A percentile compares a stretch with the other conserved stretches of the same genome.
phyloP scores from a whole-genome alignment of 2,113 vertebrate genomes.

The Marmota flaviventris region DNA sequence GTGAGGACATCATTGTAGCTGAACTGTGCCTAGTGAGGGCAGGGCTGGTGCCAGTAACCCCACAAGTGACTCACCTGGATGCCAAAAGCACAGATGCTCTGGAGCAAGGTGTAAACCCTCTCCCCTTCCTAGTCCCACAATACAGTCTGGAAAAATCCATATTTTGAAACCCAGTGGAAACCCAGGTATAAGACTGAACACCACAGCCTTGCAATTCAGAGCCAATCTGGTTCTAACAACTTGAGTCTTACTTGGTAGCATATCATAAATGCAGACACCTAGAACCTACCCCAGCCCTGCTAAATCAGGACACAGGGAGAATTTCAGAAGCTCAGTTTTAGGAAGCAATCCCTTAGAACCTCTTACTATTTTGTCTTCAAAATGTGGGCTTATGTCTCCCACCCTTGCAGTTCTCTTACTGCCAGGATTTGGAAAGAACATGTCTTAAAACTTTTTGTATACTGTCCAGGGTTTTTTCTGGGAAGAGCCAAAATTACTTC shows the following conservation, averaged over 20 bases:
- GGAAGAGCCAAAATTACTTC: not conserved
- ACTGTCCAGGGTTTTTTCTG: not conserved
- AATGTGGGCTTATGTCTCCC: not conserved
- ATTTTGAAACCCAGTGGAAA: not conserved
- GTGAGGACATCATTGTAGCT: not conserved
- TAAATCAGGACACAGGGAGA: not conserved
- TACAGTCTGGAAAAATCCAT: not conserved
- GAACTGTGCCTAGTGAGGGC: no score
- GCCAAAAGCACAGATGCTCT: not conserved
- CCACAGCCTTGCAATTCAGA: not conserved
- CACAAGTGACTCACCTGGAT: not conserved
- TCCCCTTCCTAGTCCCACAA: no score
- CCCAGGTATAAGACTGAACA: not conserved
- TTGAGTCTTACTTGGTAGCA: not conserved
- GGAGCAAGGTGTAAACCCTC: not conserved
- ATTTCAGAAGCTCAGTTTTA: constrained; percentile 35
- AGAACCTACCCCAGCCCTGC: not conserved
- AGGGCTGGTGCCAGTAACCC: accelerated
- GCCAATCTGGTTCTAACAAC: not conserved
- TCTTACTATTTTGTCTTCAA: constrained; percentile 35
- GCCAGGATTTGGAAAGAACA: not conserved
- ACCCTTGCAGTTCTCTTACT: not conserved
- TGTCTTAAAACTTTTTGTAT: not conserved
- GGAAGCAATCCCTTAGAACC: not conserved
- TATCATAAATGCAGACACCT: not conserved